phyloP scores from a whole-genome alignment of 2,888 invertebrate genomes.

The Pyrocoelia pectoralis region DNA sequence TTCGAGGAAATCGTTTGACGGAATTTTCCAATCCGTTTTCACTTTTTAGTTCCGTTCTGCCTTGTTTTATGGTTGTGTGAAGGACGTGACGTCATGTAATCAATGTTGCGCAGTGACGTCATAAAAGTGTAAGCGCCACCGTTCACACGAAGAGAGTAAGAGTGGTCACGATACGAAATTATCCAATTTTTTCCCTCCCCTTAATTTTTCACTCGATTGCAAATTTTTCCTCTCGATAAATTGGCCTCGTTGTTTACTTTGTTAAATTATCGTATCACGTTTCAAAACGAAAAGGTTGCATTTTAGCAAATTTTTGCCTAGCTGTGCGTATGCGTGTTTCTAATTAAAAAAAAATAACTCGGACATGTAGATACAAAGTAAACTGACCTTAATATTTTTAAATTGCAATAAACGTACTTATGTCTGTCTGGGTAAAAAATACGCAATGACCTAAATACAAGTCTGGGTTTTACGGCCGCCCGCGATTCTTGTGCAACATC shows the following conservation, averaged over 20 bases:
- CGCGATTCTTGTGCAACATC: constrained; percentile 38
- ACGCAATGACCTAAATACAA: constrained; percentile 34
- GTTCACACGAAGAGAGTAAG: constrained; percentile 45
- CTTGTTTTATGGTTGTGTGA: not conserved
- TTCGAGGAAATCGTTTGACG: not conserved
- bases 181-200: constrained; percentile 17
- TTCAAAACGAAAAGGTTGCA: not conserved
- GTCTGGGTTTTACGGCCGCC: constrained; percentile 37
- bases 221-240: too few species aligned
- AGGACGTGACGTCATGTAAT: constrained; percentile 42
- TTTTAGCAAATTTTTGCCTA: constrained; percentile 11
- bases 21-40: not conserved
- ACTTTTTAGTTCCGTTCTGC: constrained; percentile 2
- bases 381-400: constrained; percentile 37
- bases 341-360: constrained; percentile 14
- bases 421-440: constrained; percentile 33
- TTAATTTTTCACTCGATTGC: constrained; percentile 7
- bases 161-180: constrained; percentile 43
- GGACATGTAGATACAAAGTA: constrained; percentile 20
- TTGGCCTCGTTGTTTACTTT: not conserved
- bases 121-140: constrained; percentile 42
- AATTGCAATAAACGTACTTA: constrained; percentile 32
- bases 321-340: constrained; percentile 18
- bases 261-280: not conserved
- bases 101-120: constrained; percentile 48